Conservation (phyloP, 2,888 invertebrate species). For the Augochlorella aurata region DNA sequence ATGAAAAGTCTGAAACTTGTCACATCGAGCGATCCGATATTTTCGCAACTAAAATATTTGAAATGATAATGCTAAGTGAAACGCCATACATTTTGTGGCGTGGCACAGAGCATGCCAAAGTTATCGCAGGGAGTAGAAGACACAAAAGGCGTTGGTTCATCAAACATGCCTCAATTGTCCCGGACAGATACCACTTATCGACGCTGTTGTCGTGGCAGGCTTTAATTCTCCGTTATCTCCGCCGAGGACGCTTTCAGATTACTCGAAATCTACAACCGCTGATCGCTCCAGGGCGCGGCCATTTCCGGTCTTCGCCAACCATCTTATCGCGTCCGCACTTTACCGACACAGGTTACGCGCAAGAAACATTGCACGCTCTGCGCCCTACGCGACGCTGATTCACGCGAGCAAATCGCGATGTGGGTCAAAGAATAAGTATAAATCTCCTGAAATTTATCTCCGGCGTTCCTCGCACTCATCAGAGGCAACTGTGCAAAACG, state of each 20-base stretch:
- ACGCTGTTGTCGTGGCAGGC: slow-evolving; percentile 12
- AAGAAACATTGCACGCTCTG: slow-evolving; percentile 21
- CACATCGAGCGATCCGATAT: too few species aligned
- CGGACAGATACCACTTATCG: slow-evolving; percentile 19
- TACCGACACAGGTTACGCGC: slow-evolving; percentile 26
- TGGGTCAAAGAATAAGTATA: slow-evolving; percentile 6
- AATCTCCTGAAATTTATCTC: neutral
- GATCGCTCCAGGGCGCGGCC: slow-evolving; percentile 50
- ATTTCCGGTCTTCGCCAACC: slow-evolving; percentile 68
- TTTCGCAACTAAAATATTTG: neutral
- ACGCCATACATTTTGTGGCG: neutral
- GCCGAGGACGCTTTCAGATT: slow-evolving; percentile 57
- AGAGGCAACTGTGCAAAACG: neutral
- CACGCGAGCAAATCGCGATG: slow-evolving; percentile 12
- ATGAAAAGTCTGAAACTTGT: too few species aligned
- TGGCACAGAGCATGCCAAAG: neutral
- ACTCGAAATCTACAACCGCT: slow-evolving; percentile 51
- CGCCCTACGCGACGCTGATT: slow-evolving; percentile 32
- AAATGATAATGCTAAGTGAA: neutral
- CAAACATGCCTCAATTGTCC: slow-evolving; percentile 2
- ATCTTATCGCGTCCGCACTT: slow-evolving; percentile 65
- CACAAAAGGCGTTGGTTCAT: neutral
- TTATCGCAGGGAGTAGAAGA: neutral
- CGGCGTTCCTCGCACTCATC: neutral
- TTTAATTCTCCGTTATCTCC: slow-evolving; percentile 67